Evolutionary conservation across 2,888 invertebrate genomes (phyloP).

Genomic region (Leptinotarsa rubiginosa): DNA sequence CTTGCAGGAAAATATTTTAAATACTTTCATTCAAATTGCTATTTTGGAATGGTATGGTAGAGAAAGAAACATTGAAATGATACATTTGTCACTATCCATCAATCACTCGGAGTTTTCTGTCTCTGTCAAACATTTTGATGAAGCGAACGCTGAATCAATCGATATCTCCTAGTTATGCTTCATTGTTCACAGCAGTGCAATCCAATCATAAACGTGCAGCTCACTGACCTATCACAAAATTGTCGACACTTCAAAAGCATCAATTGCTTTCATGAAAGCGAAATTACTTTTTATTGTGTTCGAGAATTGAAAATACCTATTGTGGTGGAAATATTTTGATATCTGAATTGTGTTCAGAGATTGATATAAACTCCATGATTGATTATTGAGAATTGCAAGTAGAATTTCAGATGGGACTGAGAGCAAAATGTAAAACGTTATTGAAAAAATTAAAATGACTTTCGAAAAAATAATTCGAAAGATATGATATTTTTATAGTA

Average conservation of each 20-base stretch:
- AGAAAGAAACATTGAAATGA: too few species aligned
- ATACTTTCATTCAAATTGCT: too few species aligned
- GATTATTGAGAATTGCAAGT: too few species aligned
- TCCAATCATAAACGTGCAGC: conserved; percentile 1
- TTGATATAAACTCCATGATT: too few species aligned
- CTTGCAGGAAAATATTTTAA: too few species aligned
- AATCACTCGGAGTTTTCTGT: not conserved
- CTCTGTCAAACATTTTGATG: not conserved
- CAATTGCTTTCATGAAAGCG: not conserved
- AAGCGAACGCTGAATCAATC: not conserved
- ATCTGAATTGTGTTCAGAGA: not conserved
- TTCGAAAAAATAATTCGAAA: too few species aligned
- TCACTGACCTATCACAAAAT: conserved; percentile 18
- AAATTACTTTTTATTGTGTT: not conserved
- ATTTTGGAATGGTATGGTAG: too few species aligned
- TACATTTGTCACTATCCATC: not conserved
- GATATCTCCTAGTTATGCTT: conserved; percentile 5
- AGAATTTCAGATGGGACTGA: too few species aligned
- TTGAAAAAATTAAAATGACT: too few species aligned
- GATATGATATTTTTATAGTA: too few species aligned
- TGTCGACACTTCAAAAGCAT: conserved; percentile 10
- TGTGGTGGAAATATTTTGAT: not conserved
- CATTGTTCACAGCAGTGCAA: not conserved
- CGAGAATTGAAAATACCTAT: conserved; percentile 3
- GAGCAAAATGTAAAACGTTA: too few species aligned